phyloP scores from a whole-genome alignment of 1,140 invertebrate species.

The Globodera ellingtonae region DNA sequence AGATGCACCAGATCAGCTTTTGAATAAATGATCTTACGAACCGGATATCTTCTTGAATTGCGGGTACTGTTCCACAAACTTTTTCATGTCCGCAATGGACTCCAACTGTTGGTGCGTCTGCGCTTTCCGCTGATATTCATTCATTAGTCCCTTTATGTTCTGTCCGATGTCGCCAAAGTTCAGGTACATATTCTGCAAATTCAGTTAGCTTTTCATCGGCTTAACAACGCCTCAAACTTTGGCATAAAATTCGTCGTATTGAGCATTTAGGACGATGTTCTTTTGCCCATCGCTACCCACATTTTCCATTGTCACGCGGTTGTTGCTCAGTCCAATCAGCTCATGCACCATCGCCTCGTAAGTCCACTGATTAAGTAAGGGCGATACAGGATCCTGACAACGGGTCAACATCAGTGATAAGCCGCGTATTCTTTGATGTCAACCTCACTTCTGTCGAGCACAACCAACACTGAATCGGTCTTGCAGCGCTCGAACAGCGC shows the following conservation, averaged over 20 bases:
- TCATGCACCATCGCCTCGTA: constrained; percentile 99
- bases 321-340: constrained; percentile 88
- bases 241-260: constrained; percentile 96
- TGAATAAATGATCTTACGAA: not conserved
- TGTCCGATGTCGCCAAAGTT: constrained; percentile 98
- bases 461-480: constrained; percentile 44
- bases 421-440: constrained; percentile 77
- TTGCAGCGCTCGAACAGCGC: constrained; percentile 58
- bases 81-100: constrained; percentile 97
- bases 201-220: constrained; percentile 11
- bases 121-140: constrained; percentile 93
- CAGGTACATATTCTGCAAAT: constrained; percentile 81
- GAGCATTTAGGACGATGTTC: constrained; percentile 88
- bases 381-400: constrained; percentile 83
- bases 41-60: constrained; percentile 99
- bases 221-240: constrained; percentile 70
- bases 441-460: constrained; percentile 52
- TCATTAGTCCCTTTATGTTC: constrained; percentile 94
- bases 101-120: constrained; percentile 92
- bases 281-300: constrained; percentile 72
- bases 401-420: constrained; percentile 72
- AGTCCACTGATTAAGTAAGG: constrained; percentile 97
- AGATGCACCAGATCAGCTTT: not conserved
- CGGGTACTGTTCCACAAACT: constrained; percentile 96
- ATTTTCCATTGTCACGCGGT: constrained; percentile 84